Conservation (phyloP, 2,888 invertebrate genomes). For the Andrena praecox region DNA sequence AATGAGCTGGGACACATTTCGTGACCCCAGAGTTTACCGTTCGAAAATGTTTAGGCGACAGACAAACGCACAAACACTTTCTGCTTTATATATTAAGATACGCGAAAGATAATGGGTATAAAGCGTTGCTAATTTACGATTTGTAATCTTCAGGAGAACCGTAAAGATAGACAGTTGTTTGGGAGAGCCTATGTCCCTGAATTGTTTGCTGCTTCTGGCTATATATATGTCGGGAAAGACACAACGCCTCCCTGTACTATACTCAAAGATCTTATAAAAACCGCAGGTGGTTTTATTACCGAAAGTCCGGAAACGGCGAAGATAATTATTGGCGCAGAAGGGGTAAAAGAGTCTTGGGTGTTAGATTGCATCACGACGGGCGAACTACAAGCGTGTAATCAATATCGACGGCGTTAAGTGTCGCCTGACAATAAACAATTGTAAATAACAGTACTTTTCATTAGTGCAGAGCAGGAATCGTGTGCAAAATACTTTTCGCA, state of each 20-base stretch:
- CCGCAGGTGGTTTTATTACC: constrained; percentile 87
- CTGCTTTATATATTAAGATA: too few species aligned
- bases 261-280: constrained; percentile 87
- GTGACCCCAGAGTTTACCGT: too few species aligned
- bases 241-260: constrained; percentile 86
- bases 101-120: neutral
- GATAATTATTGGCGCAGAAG: constrained; percentile 86
- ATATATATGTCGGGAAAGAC: constrained; percentile 86
- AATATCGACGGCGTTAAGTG: constrained; percentile 27
- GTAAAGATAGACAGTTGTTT: constrained; percentile 88
- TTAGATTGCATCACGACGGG: constrained; percentile 88
- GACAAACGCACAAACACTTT: too few species aligned
- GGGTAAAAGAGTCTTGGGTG: constrained; percentile 88
- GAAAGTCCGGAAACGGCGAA: constrained; percentile 85
- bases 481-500: neutral
- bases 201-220: constrained; percentile 87
- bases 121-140: neutral
- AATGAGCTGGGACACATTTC: too few species aligned
- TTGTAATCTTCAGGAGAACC: constrained; percentile 85
- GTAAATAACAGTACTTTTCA: neutral
- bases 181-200: constrained; percentile 87
- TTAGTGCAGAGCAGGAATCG: neutral
- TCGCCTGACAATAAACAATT: neutral
- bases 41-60: too few species aligned
- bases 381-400: constrained; percentile 77